A percentile compares a stretch with the other conserved stretches of the same genome.
Evolutionary conservation across 2,113 vertebrate genomes (phyloP).

Genomic region (Himantopus leucocephalus): DNA sequence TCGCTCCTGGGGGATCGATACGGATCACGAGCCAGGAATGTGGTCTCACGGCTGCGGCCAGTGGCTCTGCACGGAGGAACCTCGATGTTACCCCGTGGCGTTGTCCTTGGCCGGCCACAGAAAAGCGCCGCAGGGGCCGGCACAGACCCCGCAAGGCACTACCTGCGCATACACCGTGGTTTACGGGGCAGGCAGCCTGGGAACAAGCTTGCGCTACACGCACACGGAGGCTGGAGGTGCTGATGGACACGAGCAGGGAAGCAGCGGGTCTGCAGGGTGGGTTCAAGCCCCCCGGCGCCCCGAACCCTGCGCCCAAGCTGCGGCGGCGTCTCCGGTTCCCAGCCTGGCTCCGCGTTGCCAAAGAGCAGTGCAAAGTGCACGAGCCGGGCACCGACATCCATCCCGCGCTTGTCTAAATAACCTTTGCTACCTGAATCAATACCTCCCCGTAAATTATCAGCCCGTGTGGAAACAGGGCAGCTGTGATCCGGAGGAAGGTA

Average conservation of each 20-base stretch:
- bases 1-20: not conserved
- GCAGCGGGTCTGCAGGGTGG: not conserved
- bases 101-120: not conserved
- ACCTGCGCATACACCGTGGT: accelerated
- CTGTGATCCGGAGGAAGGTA: not conserved
- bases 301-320: not conserved
- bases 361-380: not conserved
- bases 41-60: not conserved
- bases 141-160: not conserved
- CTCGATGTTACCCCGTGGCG: accelerated
- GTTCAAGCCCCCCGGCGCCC: not conserved
- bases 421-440: constrained; percentile 41
- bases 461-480: not conserved
- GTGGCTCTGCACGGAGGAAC: not conserved
- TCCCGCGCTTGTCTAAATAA: not conserved
- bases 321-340: not conserved
- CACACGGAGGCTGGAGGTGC: not conserved
- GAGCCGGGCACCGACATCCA: not conserved
- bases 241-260: not conserved
- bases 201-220: not conserved
- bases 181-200: not conserved
- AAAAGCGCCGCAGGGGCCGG: not conserved
- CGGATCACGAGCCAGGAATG: not conserved
- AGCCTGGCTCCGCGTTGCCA: accelerated
- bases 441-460: not conserved